Conservation (phyloP, 53 echinoderm and acorn worm species). For the Temnopleurus reevesii region DNA sequence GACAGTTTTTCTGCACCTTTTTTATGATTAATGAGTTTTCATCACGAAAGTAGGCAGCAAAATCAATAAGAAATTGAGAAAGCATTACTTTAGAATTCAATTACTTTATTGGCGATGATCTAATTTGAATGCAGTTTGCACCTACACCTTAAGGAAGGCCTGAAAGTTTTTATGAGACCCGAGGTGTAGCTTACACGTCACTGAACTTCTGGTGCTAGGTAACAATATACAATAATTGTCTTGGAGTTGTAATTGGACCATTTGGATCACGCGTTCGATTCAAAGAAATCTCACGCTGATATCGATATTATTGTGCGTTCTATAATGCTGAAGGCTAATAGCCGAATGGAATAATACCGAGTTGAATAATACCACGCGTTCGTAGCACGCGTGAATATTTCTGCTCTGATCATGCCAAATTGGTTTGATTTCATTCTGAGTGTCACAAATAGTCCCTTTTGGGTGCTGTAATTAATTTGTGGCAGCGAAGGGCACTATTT, state of each 20-base stretch:
- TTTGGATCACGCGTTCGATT: background rate
- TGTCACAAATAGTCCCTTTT: too few species aligned
- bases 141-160: background rate
- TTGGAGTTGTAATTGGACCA: background rate
- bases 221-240: constrained; percentile 13
- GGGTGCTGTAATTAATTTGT: too few species aligned
- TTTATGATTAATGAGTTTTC: background rate
- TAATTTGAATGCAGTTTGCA: constrained; percentile 10
- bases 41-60: background rate
- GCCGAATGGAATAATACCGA: too few species aligned
- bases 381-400: too few species aligned
- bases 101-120: constrained; percentile 10
- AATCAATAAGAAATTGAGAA: background rate
- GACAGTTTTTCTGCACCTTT: too few species aligned
- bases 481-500: too few species aligned
- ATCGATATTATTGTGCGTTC: background rate
- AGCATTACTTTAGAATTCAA: background rate
- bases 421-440: too few species aligned
- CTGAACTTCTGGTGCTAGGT: background rate
- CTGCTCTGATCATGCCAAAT: too few species aligned
- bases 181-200: constrained; percentile 13
- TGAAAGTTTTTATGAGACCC: background rate
- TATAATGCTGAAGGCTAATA: too few species aligned
- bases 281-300: background rate
- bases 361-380: too few species aligned